Evolutionary conservation across 2,113 vertebrate species (phyloP).

Genomic region (Indicator indicator): DNA sequence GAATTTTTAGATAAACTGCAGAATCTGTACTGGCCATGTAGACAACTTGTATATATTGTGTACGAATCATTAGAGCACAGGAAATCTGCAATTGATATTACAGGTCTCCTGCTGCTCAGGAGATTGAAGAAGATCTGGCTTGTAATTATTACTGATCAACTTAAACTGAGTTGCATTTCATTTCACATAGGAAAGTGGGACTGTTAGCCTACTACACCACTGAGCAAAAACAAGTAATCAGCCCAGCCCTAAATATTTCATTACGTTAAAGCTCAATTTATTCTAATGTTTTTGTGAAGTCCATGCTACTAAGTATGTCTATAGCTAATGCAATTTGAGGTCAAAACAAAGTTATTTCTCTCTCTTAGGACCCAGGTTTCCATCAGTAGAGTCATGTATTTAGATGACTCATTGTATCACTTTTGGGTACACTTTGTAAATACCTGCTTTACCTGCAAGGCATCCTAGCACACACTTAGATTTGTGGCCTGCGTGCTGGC

Average conservation of each 20-base stretch:
- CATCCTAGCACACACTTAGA: background rate
- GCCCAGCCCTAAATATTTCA: constrained; percentile 50
- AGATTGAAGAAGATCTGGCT: background rate
- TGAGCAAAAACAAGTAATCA: constrained; percentile 35
- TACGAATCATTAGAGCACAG: background rate
- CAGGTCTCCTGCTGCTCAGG: constrained; percentile 11
- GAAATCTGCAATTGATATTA: background rate
- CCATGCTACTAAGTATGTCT: constrained; percentile 25
- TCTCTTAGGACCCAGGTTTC: background rate
- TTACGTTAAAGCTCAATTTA: constrained; percentile 16
- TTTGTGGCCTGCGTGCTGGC: background rate
- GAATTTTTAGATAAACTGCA: background rate
- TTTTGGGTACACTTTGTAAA: background rate
- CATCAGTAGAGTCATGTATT: background rate
- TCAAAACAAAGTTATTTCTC: constrained; percentile 38
- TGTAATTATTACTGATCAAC: constrained; percentile 46
- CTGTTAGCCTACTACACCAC: constrained; percentile 12
- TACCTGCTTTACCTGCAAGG: background rate
- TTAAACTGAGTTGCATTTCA: constrained; percentile 42
- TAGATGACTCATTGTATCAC: background rate
- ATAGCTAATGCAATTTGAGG: constrained; percentile 18
- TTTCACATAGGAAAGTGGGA: constrained; percentile 14
- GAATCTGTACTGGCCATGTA: background rate
- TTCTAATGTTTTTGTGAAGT: constrained; percentile 28
- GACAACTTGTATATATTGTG: background rate